Base-by-base conservation (phyloP, 2,888 invertebrate species). In the Unio pictorum region DNA sequence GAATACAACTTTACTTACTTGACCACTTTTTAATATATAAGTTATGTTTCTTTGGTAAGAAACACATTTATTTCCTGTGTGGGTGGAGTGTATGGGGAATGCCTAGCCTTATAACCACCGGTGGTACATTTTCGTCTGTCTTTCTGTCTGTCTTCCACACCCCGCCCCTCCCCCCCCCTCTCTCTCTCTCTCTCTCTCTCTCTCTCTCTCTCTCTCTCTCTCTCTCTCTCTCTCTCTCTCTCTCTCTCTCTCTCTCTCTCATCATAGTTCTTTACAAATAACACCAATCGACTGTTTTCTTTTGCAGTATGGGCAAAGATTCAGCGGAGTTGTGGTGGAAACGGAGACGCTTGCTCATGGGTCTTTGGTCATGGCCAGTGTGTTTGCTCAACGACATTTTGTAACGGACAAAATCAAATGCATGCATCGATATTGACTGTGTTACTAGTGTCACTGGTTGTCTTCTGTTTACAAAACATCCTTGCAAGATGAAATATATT, bases 321-420 rank as follows among this genome's bases (percentile, higher is more conserved):
- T 23, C 59, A 70, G 45, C 64, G 73, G 30, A 70, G 61, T 0
- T 73, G 73, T 26, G 28, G 69, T 28, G 55, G 69, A 28, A 28
- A 66, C 15, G 62, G 57, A 8, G 70, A 73, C 30, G 67, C 73
- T 1, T 73, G 73, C 63, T 63, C 59, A 6, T 70, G 70, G 45
- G 70, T 70, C 62, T 34, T 73, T 8, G 73, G 73, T 1, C 70
- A 73, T 65, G 73, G 73, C 6, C 61, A 58, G 6, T 73, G 73
- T 55, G 60, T 66, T 0, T 73, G 73, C 58, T 68, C 73, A 0
- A 68, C 69, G 3, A 73, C 73, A 5, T 73, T 66, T 62, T 73
- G 73, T n/a, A 73, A 73, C 62, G 69, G 73, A 65, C 70, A 73
- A 60, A 56, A 55, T 58, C n/a, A 55, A 59, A 4, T 59, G 55